A percentile compares a stretch with the other conserved stretches of the same genome.
Conservation (phyloP, 30 jellyfish, hydroid and myxozoan genomes). For the Turritopsis rubra region DNA sequence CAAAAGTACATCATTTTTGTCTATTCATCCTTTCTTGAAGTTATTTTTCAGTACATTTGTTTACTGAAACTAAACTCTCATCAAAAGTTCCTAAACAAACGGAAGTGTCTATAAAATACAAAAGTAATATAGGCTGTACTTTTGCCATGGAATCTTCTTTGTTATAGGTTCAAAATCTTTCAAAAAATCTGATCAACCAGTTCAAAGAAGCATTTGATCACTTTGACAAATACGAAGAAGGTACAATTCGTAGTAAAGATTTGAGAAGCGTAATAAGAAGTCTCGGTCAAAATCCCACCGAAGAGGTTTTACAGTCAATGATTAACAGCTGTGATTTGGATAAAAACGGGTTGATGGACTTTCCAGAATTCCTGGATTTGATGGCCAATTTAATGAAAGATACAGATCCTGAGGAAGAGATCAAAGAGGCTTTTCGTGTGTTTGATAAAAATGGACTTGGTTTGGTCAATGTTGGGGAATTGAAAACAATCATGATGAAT, state of each 20-base stretch:
- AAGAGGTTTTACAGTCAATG: constrained; percentile 86
- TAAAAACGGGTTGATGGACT: constrained; percentile 83
- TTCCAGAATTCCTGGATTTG: constrained; percentile 77
- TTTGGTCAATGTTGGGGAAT: constrained; percentile 72
- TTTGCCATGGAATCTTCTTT: too few species aligned
- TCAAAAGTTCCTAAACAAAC: too few species aligned
- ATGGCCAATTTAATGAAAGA: constrained; percentile 76
- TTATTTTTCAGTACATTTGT: too few species aligned
- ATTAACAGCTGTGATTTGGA: constrained; percentile 91
- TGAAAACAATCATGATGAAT: constrained; percentile 72
- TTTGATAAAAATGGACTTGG: constrained; percentile 88
- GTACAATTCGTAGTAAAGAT: constrained; percentile 86
- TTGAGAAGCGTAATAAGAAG: constrained; percentile 93
- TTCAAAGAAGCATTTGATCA: constrained; percentile 94
- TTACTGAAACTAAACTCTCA: too few species aligned
- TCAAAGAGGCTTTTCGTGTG: constrained; percentile 79
- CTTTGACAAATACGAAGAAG: constrained; percentile 95
- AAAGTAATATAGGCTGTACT: too few species aligned
- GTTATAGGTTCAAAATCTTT: constrained; percentile 70
- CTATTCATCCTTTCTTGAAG: too few species aligned
- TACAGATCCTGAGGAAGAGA: constrained; percentile 77
- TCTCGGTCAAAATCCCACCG: constrained; percentile 96
- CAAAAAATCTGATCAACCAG: constrained; percentile 85
- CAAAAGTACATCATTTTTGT: too few species aligned
- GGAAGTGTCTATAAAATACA: too few species aligned